phyloP scores from a whole-genome alignment of 1,140 invertebrate genomes.

The Elysia chlorotica region DNA sequence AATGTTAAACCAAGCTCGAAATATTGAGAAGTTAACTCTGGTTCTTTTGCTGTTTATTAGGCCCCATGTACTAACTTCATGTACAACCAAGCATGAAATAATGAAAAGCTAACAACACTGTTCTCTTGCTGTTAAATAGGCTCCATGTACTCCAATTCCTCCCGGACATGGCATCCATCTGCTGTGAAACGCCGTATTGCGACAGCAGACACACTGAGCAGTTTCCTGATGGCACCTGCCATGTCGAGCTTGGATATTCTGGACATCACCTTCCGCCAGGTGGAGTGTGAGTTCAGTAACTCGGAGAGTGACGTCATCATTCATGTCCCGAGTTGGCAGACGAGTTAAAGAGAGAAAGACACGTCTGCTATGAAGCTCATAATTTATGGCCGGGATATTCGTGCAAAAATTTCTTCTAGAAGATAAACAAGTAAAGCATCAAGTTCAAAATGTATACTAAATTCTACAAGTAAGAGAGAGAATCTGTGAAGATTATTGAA shows the following conservation, averaged over 20 bases:
- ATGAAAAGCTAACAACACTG: no score
- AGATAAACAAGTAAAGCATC: no score
- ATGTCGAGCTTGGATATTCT: conserved; percentile 76
- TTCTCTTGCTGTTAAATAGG: conserved; percentile 40
- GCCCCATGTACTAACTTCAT: not conserved
- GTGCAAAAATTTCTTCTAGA: no score
- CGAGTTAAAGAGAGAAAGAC: conserved; percentile 4
- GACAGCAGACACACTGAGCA: conserved; percentile 75
- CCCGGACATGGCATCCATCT: conserved; percentile 67
- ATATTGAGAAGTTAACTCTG: no score
- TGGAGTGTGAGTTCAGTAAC: conserved; percentile 72
- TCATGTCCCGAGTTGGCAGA: conserved; percentile 14
- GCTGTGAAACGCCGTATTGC: conserved; percentile 74
- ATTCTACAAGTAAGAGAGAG: no score
- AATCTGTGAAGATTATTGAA: no score
- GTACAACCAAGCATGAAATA: not conserved
- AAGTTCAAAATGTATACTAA: no score
- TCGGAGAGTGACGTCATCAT: conserved; percentile 17
- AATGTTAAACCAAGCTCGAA: not conserved
- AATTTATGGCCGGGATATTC: no score
- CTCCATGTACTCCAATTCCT: conserved; percentile 31
- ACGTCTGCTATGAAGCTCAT: no score
- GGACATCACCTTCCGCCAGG: conserved; percentile 75
- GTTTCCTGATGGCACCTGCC: conserved; percentile 77
- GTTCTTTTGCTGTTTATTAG: not conserved